Percentiles rank a stretch among this genome's conserved stretches.
phyloP scores from a whole-genome alignment of 2,797 vertebrate genomes.

The Borostomias antarcticus region DNA sequence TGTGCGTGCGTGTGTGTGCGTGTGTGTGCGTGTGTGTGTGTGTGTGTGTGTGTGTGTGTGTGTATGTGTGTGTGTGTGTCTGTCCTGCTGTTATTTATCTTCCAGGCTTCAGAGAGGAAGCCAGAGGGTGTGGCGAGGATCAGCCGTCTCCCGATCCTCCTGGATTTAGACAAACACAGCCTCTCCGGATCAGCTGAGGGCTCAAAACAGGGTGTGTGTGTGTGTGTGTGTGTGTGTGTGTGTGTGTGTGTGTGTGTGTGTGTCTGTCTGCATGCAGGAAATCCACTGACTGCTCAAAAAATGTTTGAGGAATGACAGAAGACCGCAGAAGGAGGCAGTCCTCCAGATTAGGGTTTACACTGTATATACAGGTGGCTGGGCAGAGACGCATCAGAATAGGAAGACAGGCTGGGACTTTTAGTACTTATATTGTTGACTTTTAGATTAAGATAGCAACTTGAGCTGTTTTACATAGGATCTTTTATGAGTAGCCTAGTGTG shows the following conservation, averaged over 20 bases:
- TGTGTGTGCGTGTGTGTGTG: conserved; percentile 25
- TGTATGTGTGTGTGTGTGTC: conserved; percentile 51
- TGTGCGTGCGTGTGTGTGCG: background rate
- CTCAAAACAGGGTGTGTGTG: conserved; percentile 7
- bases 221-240: background rate
- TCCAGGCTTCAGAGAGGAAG: conserved; percentile 63
- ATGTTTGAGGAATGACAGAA: background rate
- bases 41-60: conserved; percentile 53
- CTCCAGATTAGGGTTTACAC: background rate
- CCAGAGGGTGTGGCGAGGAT: conserved; percentile 58
- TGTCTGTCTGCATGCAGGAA: conserved; percentile 20
- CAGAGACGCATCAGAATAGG: conserved; percentile 29
- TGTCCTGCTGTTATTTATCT: conserved; percentile 65
- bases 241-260: conserved; percentile 2
- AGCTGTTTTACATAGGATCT: conserved; percentile 1
- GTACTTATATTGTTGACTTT: conserved; percentile 44
- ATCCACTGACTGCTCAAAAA: background rate
- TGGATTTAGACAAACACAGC: conserved; percentile 60
- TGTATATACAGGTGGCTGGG: conserved; percentile 58
- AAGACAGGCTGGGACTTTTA: conserved; percentile 39
- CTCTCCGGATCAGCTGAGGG: conserved; percentile 47
- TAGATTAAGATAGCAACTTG: conserved; percentile 35
- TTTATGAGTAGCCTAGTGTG: conserved; percentile 32
- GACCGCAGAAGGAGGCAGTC: conserved; percentile 17
- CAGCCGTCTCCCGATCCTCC: conserved; percentile 56